A percentile compares a stretch with the other conserved stretches of the same genome.
phyloP scores from a whole-genome alignment of 1,140 invertebrate genomes.

The Pseudomyrmex cubaensis region DNA sequence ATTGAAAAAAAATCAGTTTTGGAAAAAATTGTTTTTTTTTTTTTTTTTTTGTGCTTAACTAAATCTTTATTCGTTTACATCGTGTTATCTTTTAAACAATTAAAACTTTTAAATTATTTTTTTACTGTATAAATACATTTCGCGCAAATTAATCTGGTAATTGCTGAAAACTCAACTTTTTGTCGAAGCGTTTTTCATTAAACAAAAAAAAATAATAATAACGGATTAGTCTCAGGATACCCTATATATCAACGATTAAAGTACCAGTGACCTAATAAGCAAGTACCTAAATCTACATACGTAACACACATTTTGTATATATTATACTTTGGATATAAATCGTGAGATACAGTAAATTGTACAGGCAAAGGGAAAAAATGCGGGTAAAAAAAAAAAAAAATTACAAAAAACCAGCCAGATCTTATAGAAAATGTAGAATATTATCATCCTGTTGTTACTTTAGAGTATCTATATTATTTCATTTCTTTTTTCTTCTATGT shows the following conservation, averaged over 20 bases:
- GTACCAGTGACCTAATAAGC: constrained; percentile 79
- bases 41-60: too few relatives aligned
- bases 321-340: constrained; percentile 41
- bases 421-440: neutral
- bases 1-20: too few relatives aligned
- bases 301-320: constrained; percentile 71
- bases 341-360: constrained; percentile 14
- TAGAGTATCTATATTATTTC: neutral
- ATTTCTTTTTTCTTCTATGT: neutral
- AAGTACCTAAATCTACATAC: constrained; percentile 72
- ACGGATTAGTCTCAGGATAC: constrained; percentile 9
- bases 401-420: neutral
- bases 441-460: neutral
- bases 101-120: neutral
- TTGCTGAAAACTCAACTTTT: neutral
- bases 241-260: constrained; percentile 70
- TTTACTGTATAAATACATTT: constrained; percentile 14
- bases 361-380: neutral
- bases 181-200: neutral
- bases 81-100: neutral
- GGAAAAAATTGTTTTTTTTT: too few relatives aligned
- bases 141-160: neutral
- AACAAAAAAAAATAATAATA: neutral
- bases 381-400: constrained; percentile 1
- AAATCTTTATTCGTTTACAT: neutral